These are phyloP conservation scores for Trissoscelio sp. DNA, from an alignment of 2,888 invertebrate genomes.

Conservation along the genomic window DNA sequence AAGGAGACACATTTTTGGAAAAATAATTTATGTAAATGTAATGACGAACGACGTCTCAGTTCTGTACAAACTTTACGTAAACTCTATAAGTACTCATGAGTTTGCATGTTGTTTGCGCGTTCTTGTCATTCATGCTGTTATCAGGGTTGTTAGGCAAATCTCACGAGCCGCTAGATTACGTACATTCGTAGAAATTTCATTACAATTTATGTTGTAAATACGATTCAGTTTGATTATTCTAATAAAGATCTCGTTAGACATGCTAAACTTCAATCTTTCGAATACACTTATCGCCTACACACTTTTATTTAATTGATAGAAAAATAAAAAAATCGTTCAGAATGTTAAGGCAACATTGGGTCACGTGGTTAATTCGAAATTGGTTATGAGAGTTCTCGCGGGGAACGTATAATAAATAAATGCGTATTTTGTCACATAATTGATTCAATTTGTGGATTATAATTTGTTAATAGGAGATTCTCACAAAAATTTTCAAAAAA, in stretches of 20 bases:
- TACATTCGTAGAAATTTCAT: slow-evolving; percentile 17
- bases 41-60: neutral
- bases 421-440: too few relatives aligned
- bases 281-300: neutral
- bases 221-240: slow-evolving; percentile 9
- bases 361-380: too few relatives aligned
- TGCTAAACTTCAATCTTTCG: neutral
- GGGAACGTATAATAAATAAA: too few relatives aligned
- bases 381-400: too few relatives aligned
- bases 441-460: too few relatives aligned
- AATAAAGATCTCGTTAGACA: slow-evolving; percentile 3
- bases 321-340: too few relatives aligned
- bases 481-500: too few relatives aligned
- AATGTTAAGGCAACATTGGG: too few relatives aligned
- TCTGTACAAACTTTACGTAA: slow-evolving; percentile 13
- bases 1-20: too few relatives aligned
- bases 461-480: too few relatives aligned
- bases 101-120: slow-evolving; percentile 32
- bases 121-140: slow-evolving; percentile 24
- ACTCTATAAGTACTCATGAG: slow-evolving; percentile 27
- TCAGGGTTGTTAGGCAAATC: slow-evolving; percentile 22
- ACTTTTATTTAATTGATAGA: neutral
- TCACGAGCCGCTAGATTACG: slow-evolving; percentile 19
- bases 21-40: slow-evolving; percentile 1
- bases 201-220: slow-evolving; percentile 13